Percentiles rank a stretch among this genome's conserved stretches.
These are phyloP conservation scores for Monopis laevigella DNA, from an alignment of 2,888 invertebrate species.

Conservation along the genomic window DNA sequence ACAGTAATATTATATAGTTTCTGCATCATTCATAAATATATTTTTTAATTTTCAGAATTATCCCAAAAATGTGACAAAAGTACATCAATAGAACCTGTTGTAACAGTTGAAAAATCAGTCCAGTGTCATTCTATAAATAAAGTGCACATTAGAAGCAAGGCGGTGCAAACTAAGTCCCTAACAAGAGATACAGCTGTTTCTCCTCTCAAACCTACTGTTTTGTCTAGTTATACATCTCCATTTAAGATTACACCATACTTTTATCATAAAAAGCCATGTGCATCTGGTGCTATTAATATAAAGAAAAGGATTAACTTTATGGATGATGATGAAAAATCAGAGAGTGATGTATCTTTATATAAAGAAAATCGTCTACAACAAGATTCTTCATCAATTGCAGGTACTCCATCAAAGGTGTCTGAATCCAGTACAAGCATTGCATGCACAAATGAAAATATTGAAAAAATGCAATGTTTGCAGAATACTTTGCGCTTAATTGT, in stretches of 20 bases:
- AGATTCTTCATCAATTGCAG: slow-evolving; percentile 5
- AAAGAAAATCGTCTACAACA: slow-evolving; percentile 7
- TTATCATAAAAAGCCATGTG: slow-evolving; percentile 10
- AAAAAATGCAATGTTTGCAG: slow-evolving; percentile 14
- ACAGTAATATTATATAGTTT: neutral
- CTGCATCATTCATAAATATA: slow-evolving; percentile 2
- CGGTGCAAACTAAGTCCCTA: slow-evolving; percentile 12
- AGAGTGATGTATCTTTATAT: slow-evolving; percentile 16
- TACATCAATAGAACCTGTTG: slow-evolving; percentile 11
- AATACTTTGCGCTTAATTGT: slow-evolving; percentile 17
- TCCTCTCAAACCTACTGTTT: slow-evolving; percentile 6
- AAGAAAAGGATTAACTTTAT: slow-evolving; percentile 12
- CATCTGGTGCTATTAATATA: slow-evolving; percentile 7
- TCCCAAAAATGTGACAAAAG: slow-evolving; percentile 8
- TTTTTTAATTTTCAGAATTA: slow-evolving; percentile 12
- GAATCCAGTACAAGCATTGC: slow-evolving; percentile 14
- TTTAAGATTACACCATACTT: slow-evolving; percentile 12
- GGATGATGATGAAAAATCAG: slow-evolving; percentile 15
- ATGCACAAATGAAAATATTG: slow-evolving; percentile 14
- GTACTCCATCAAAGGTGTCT: slow-evolving; percentile 11
- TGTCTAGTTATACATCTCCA: slow-evolving; percentile 14
- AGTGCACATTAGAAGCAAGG: slow-evolving; percentile 14
- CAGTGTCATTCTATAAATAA: slow-evolving; percentile 10
- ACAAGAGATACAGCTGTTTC: slow-evolving; percentile 10
- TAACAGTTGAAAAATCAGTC: slow-evolving; percentile 15